Evolutionary conservation across 2,113 vertebrate genomes (phyloP), one percentile per base, ranked within the genome.

Genomic region (Entosphenus tridentatus): DNA sequence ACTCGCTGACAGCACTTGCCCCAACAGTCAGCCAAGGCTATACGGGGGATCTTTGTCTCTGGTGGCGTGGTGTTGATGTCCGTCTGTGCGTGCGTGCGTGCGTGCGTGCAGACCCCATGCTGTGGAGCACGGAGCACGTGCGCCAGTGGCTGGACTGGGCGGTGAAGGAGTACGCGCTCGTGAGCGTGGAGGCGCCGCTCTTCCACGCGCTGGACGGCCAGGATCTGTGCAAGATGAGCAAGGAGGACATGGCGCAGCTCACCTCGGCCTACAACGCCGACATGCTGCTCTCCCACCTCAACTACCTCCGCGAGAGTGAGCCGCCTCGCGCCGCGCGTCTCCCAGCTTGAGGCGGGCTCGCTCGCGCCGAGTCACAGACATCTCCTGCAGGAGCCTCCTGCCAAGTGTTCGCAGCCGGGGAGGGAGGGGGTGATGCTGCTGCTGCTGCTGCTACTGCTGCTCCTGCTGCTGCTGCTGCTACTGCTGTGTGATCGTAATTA

Each of bases 221-320:
- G 72, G 83, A 88, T 70, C 78, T 89, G 18, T 88, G 85, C 74
- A 88, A 87, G 73, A 87, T 89, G 85, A 86, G 79, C 74, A 89
- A 86, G 74, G 87, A 87, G 0, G 85, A 88, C 75, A 85, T 89
- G 75, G 86, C 87, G 77, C 80, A 85, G 71, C 84, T 89, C 71
- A 89, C 87, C 2, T 80, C 83, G 1, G 85, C 83, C 79, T 89
- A 87, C 76, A 87, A 86, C 0, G 85, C 85, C 2, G 86, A 87
- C 74, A 85, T 89, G 75, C 83, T 89, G n/a, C 81, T 87, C 70
- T 88, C 87, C 5, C 87, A 89, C 70, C 82, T 89, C 75, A 85
- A 89, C 83, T 89, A 89, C 87, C 85, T 89, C 83, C 86, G 87
- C 84, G 87, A 89, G 81, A 87, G 87, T 89, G 83, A 86, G 84